Evolutionary conservation across 2,888 invertebrate genomes (phyloP).

Genomic region (Ganaspis brasiliensis): DNA sequence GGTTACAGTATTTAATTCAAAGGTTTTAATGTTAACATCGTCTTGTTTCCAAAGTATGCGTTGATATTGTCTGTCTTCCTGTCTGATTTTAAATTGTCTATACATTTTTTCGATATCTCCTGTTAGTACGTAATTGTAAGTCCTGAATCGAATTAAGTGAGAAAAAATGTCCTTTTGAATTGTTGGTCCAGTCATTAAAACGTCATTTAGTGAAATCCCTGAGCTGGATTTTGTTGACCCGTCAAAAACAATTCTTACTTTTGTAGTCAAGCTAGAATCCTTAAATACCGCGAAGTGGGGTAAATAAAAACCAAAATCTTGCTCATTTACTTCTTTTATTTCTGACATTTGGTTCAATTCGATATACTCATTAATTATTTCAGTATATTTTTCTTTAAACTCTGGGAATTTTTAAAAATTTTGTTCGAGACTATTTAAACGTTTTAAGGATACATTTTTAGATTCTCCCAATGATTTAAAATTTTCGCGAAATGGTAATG

Average conservation of each 20-base stretch:
- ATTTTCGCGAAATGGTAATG: constrained; percentile 11
- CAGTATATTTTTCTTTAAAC: too few species aligned
- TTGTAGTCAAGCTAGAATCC: neutral
- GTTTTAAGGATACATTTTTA: constrained; percentile 58
- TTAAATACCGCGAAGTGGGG: neutral
- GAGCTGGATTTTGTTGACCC: neutral
- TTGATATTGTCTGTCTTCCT: neutral
- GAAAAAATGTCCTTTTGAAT: neutral
- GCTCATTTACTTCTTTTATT: neutral
- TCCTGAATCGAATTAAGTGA: neutral
- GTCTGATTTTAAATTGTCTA: neutral
- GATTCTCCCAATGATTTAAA: constrained; percentile 45
- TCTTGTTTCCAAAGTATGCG: too few species aligned
- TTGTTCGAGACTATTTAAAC: too few species aligned
- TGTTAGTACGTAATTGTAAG: neutral
- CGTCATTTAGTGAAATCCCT: neutral
- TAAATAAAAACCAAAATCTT: neutral
- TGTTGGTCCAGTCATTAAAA: neutral
- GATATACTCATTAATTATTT: constrained; percentile 56
- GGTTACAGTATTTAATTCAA: neutral
- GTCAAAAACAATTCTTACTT: neutral
- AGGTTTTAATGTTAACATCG: too few species aligned
- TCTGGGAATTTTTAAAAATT: too few species aligned
- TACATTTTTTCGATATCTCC: neutral
- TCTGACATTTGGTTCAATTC: too few species aligned